A percentile compares a stretch with the other conserved stretches of the same genome.
Evolutionary conservation across 2,888 invertebrate genomes (phyloP).

Genomic region (Epinotia demarniana): DNA sequence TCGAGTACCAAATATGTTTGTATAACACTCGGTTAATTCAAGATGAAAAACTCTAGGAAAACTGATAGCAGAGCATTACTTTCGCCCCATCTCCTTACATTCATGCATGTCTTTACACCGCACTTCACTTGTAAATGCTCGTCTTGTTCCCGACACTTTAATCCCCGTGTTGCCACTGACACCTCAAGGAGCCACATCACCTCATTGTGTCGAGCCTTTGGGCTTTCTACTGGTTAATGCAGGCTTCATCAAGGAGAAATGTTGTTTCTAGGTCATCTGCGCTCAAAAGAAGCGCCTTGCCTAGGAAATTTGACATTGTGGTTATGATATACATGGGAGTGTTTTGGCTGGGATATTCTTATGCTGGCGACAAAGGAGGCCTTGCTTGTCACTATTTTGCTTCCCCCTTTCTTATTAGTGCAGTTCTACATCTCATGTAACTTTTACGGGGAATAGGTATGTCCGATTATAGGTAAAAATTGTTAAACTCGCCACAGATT

Average conservation of each 20-base stretch:
- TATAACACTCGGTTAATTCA: neutral
- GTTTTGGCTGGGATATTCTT: neutral
- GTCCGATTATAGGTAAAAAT: neutral
- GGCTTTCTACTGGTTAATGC: conserved; percentile 16
- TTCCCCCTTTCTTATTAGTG: neutral
- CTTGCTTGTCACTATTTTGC: neutral
- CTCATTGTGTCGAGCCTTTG: neutral
- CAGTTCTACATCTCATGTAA: neutral
- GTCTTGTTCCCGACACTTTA: conserved; percentile 34
- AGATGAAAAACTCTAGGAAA: neutral
- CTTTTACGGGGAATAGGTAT: too few relatives aligned
- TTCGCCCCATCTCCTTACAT: conserved; percentile 40
- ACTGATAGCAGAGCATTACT: conserved; percentile 25
- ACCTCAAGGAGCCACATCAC: conserved; percentile 14
- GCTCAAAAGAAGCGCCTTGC: conserved; percentile 39
- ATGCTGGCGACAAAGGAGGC: neutral
- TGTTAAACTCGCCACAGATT: too few relatives aligned
- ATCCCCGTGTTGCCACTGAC: conserved; percentile 23
- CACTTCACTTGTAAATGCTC: conserved; percentile 38
- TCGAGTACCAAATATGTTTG: too few relatives aligned
- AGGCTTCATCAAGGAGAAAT: conserved; percentile 39
- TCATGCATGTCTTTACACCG: conserved; percentile 42
- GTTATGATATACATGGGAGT: conserved; percentile 7
- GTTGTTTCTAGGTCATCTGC: conserved; percentile 41
- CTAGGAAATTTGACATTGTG: conserved; percentile 35